phyloP scores from a whole-genome alignment of 1,140 invertebrate genomes.

The Tigriopus japonicus region DNA sequence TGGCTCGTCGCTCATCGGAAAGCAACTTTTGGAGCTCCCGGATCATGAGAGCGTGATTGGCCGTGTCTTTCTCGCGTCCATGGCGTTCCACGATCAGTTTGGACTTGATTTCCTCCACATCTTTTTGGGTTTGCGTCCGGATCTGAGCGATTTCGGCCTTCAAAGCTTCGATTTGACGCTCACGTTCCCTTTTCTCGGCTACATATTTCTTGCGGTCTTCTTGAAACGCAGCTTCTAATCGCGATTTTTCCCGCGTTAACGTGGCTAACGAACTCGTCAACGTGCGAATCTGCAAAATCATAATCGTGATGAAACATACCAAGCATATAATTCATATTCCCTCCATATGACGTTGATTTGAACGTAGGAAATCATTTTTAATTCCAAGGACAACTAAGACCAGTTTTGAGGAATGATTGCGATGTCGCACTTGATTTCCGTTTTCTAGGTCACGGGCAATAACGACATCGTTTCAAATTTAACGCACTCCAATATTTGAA shows the following conservation, averaged over 20 bases:
- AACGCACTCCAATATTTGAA: no score
- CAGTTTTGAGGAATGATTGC: no score
- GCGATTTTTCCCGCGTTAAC: neutral
- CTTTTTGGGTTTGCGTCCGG: neutral
- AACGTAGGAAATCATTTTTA: no score
- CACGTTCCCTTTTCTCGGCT: neutral
- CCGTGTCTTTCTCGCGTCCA: neutral
- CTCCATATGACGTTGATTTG: no score
- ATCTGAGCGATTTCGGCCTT: neutral
- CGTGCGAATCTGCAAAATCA: neutral
- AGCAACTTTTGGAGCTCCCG: conserved; percentile 5
- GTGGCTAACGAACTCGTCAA: neutral
- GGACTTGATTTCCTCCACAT: conserved; percentile 7
- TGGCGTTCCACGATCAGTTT: conserved; percentile 7
- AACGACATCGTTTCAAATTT: no score
- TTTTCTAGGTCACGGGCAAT: no score
- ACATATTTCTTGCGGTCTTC: neutral
- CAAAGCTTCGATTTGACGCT: neutral
- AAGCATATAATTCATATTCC: no score
- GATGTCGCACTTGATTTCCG: no score
- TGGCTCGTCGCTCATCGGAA: neutral
- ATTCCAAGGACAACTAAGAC: no score
- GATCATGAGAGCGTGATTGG: neutral
- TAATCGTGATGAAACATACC: no score
- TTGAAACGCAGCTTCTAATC: neutral